Base-by-base conservation (phyloP, 30 jellyfish, hydroid and myxozoan genomes). In the Calvadosia cruxmelitensis region DNA sequence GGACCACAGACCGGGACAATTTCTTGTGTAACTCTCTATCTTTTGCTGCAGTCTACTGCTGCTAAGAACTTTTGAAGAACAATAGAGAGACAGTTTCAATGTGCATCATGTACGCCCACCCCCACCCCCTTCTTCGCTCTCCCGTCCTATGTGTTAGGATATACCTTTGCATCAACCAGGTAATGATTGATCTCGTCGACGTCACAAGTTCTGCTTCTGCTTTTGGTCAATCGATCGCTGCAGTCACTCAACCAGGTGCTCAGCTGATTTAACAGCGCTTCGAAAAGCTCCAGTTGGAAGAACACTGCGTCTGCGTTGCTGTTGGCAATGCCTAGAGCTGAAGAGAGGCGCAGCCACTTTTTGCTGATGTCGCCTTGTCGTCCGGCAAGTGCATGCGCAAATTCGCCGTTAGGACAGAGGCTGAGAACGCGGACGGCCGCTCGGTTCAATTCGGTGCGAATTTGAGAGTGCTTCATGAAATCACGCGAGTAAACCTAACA, bases 211-310 rank as follows among this genome's bases (percentile, higher is more conserved):
- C 68, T 74, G 32, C 74, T 23, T 27, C 73, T 13, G 3, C 76
- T 28, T n/a, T 52, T 49, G 53, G 52, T 28, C 32, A 76, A 69
- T 53, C 69, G 67, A 31, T 48, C 80, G 29, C 71, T 85, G 32
- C 72, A 69, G 1, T 69, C 75, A 35, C 52, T 64, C 68, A 91
- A 67, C 99, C 99, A 91, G 2, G 34, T 68, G 67, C 68, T 78
- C 67, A 91, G 73, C 48, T 75, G 76, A 2, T 78, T 91, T 79
- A 91, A 64, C 92, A 91, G 69, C 34, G 94, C 95, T 53, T 83
- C 95, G 1, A 91, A 63, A 28, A 91, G 35, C 29, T 71, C 84
- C 92, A 91, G 74, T 53, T 78, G 52, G 57, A 91, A 91, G 49
- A 78, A 66, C 64, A 91, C 63, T 35, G 71, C 94, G 29, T 78